Base-by-base conservation (phyloP, 2,888 invertebrate genomes). In the Polylopha cassiicola region DNA sequence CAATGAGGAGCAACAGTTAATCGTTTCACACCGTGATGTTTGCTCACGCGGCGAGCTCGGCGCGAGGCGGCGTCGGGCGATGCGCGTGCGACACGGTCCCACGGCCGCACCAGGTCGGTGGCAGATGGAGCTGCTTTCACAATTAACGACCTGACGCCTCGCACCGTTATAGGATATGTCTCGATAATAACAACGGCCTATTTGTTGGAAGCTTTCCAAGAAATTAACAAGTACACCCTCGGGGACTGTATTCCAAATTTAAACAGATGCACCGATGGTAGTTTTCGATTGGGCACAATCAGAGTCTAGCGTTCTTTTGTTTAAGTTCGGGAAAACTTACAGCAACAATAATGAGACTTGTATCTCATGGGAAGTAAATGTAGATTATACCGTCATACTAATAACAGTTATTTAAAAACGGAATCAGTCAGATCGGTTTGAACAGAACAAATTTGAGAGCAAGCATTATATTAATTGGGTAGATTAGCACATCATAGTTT, bases 1-100 rank as follows among this genome's bases (percentile, higher is more conserved):
- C 58, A 55, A 62, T 56, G 46, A 17, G 29, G 27, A 23, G 62
- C 64, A 67, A 65, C 64, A 63, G 65, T 70, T 63, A 59, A 61
- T 52, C 47, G 37, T 30, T 61, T 58, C 56, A 58, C 60, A 53
- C 53, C 52, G 56, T 51, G 53, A 50, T 70, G 64, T 74, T 71
- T 73, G 65, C 53, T 59, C 65, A 63, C 62, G 61, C 49, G 51
- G 55, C 52, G 53, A 50, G 52, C 47, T 52, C 51, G 47, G 46
- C 54, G n/a, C n/a, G 37, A 44, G 44, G 26, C 44, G 37, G 14
- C 21, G 20, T n/a, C 13, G n/a, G 14, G 10, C 36, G 16, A 46
- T 49, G 55, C 58, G 53, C 57, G 50, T 48, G 59, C 55, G 50
- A 50, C 44, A 46, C 53, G 49, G 49, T 64, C 64, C 55, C 59